Evolutionary conservation across 2,113 vertebrate species (phyloP).

Genomic region (Rhadina sibilatrix): DNA sequence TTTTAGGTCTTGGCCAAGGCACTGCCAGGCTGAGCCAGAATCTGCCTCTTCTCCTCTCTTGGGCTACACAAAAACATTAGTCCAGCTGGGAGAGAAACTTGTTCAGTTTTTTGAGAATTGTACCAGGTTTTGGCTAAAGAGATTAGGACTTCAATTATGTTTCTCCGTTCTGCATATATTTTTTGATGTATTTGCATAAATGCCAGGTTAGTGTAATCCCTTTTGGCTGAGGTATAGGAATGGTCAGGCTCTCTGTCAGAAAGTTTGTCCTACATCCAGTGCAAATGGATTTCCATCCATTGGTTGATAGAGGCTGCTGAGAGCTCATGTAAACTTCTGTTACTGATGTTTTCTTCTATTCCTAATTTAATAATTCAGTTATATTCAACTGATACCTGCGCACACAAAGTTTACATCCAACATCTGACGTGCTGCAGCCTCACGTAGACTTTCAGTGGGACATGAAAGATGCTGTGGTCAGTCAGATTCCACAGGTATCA

Average conservation of each 20-base stretch:
- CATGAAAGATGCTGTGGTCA: background rate
- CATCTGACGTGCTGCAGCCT: background rate
- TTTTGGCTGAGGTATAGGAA: background rate
- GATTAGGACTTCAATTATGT: background rate
- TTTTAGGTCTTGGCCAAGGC: background rate
- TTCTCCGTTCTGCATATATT: background rate
- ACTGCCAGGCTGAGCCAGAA: background rate
- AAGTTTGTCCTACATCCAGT: background rate
- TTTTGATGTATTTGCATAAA: background rate
- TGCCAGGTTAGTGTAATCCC: background rate
- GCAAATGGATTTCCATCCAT: background rate
- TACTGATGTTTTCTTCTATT: background rate
- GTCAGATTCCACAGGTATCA: background rate
- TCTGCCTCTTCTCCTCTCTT: background rate
- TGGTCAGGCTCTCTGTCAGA: background rate
- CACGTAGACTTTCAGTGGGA: background rate
- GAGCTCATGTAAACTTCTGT: background rate
- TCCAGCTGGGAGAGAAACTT: background rate
- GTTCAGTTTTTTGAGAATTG: background rate
- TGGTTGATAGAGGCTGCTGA: background rate
- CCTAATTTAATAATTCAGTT: background rate
- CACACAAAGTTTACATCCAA: background rate
- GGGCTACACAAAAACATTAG: background rate
- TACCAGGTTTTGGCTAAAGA: background rate
- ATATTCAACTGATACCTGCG: fast-evolving